Percentiles rank a stretch among this genome's conserved stretches.
Evolutionary conservation across 2,113 vertebrate species (phyloP).

Genomic region (Brachyhypopomus occidentalis): DNA sequence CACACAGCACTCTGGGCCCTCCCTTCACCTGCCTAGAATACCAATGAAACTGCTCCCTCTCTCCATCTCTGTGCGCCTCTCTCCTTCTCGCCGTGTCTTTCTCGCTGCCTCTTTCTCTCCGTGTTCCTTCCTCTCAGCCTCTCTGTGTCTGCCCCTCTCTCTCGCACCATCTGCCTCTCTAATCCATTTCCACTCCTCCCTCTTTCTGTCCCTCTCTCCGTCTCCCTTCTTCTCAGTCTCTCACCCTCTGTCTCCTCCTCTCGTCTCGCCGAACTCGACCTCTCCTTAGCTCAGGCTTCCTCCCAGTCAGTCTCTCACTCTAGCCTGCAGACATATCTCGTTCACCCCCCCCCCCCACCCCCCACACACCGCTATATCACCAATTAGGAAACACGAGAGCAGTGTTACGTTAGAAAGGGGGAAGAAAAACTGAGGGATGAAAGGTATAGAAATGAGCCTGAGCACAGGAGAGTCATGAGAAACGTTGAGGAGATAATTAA

Average conservation of each 20-base stretch:
- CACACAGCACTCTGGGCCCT: conserved; percentile 41
- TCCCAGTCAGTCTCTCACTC: not conserved
- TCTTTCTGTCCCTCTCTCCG: not conserved
- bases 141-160: too few relatives aligned
- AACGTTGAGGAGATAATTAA: conserved; percentile 37
- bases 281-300: not conserved
- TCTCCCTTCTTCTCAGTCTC: too few relatives aligned
- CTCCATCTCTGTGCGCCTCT: not conserved
- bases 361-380: not conserved
- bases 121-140: not conserved
- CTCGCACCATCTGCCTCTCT: not conserved
- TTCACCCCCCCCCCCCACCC: not conserved
- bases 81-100: not conserved
- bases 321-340: not conserved
- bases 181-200: not conserved
- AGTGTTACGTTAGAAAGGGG: not conserved
- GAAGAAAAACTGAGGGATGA: conserved; percentile 1
- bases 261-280: not conserved
- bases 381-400: conserved; percentile 8
- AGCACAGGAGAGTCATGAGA: not conserved
- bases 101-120: not conserved
- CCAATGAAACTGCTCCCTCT: conserved; percentile 28
- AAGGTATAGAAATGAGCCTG: not conserved
- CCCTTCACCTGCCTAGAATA: conserved; percentile 39
- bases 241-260: too few relatives aligned